These are phyloP conservation scores for Asarcornis scutulata DNA, from an alignment of 2,113 vertebrate species.

Conservation along the genomic window DNA sequence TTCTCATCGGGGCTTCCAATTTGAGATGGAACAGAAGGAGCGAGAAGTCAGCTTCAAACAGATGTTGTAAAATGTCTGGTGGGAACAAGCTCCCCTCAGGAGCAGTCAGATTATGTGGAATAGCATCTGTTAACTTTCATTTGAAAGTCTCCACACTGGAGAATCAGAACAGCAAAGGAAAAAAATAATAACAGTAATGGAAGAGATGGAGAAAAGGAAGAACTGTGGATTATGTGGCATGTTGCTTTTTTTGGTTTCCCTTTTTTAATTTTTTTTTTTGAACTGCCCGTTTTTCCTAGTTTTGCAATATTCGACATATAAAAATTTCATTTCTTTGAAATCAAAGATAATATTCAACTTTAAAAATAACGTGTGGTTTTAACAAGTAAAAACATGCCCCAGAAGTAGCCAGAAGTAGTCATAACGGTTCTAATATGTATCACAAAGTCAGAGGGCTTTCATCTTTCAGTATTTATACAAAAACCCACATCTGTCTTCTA, in stretches of 20 bases:
- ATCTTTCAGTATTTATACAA: not conserved
- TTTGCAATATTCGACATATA: not conserved
- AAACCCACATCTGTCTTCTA: not conserved
- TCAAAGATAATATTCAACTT: not conserved
- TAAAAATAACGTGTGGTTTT: not conserved
- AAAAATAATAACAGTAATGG: not conserved
- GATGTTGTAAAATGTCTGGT: conserved; percentile 64
- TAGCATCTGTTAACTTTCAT: conserved; percentile 65
- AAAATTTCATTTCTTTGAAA: not conserved
- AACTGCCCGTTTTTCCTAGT: not conserved
- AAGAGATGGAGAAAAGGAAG: not conserved
- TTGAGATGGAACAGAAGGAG: conserved; percentile 69
- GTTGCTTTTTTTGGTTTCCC: not conserved
- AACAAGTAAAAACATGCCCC: not conserved
- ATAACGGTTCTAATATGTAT: not conserved
- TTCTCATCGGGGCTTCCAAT: conserved; percentile 43
- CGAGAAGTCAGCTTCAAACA: conserved; percentile 59
- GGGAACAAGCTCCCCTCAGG: conserved; percentile 62
- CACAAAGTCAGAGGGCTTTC: not conserved
- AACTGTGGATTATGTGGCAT: not conserved
- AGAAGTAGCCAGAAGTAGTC: not conserved
- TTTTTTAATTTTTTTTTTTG: not conserved
- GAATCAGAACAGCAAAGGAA: not conserved
- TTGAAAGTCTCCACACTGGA: conserved; percentile 25
- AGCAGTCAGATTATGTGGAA: conserved; percentile 36